Conservation (phyloP, 2,113 vertebrate species). For the Xenotilapia longispinis region DNA sequence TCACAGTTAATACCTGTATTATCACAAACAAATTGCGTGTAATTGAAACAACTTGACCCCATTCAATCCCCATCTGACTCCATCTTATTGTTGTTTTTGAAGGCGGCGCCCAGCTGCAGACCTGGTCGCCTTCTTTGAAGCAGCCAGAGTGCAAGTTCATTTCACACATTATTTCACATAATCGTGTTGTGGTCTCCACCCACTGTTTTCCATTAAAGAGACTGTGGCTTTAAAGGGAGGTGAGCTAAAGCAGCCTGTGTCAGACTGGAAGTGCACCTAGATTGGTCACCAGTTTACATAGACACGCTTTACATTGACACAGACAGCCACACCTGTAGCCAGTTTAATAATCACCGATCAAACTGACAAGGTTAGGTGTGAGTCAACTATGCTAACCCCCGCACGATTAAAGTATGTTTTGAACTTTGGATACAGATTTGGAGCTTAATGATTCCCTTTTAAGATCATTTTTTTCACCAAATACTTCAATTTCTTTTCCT, state of each 20-base stretch:
- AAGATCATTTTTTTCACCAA: not conserved
- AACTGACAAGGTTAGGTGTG: not conserved
- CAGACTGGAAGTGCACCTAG: not conserved
- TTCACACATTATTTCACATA: not conserved
- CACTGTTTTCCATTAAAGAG: not conserved
- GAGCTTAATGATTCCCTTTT: not conserved
- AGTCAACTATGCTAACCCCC: not conserved
- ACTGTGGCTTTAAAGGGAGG: not conserved
- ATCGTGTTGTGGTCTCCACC: not conserved
- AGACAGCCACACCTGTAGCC: not conserved
- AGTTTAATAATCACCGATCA: not conserved
- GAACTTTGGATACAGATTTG: not conserved
- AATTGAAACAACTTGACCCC: not conserved
- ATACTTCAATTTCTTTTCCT: not conserved
- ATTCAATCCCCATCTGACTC: not conserved
- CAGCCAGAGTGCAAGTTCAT: not conserved
- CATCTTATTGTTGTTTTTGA: not conserved
- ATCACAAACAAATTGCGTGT: not conserved
- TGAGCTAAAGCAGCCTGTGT: not conserved
- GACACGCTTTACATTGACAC: not conserved
- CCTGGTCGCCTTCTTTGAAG: not conserved
- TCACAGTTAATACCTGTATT: not conserved
- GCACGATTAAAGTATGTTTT: not conserved
- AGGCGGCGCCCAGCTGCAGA: not conserved
- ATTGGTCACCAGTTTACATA: not conserved